Evolutionary conservation across 2,888 invertebrate species (phyloP), one percentile per base, ranked within the genome.

Genomic region (Eudasyphora cyanicolor): DNA sequence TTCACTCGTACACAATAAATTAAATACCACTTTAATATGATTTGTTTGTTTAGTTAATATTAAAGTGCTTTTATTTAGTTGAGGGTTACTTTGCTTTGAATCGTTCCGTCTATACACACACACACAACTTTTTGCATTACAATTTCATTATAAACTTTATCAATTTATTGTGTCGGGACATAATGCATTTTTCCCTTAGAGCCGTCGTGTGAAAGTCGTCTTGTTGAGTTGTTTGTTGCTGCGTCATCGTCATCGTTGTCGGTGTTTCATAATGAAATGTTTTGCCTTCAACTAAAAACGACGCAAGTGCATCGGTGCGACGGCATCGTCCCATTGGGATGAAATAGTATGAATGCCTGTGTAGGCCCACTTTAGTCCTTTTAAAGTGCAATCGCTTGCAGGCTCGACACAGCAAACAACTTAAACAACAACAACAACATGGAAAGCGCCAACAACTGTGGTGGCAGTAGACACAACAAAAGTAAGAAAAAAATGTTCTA

Each of bases 111-210:
- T 70, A 70, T 67, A 64, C 24, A 45, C 17, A 32, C 10, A 35
- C 24, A 21, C 17, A 21, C 19, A 38, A 32, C 7, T 62, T 19
- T 71, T 51, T 51, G 51, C 71, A 51, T 35, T 54, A 35, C 35
- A 51, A 71, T 71, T 57, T 71, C 24, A 57, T 57, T 74, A 62
- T n/a, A 27, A 80, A 75, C 69, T 70, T 70, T 62, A 51, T 76
- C 71, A 71, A 51, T 51, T 76, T 64, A 71, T 54, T 19, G 38
- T 64, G 62, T 51, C 54, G 32, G 17, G 14, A 21, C 19, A 35
- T 38, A 62, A 78, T 71, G 62, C 62, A 77, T 54, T 77, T 73
- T 64, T 5, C 32, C 45, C 35, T 27, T 0, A 57, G 17, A 27
- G 17, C 2, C 27, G 51, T 8, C 27, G 45, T 24, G 67, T 38